Base-by-base conservation (phyloP, 2,888 invertebrate genomes). In the Dinocampus coccinellae region DNA sequence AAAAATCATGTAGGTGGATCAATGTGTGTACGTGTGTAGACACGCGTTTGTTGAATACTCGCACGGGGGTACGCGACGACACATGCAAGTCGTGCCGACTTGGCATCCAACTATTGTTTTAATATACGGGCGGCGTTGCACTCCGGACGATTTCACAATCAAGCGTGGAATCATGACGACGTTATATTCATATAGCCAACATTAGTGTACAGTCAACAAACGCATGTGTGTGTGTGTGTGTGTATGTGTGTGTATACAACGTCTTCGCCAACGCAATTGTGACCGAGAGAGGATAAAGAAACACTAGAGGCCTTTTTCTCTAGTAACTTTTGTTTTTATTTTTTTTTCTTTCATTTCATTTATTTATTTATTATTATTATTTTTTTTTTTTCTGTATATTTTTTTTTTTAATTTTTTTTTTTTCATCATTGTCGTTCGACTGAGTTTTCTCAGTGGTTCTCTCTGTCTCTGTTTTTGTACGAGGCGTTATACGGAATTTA, bases 111-210 rank as follows among this genome's bases (percentile, higher is more conserved):
- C 77, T 77, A 82, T 82, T 82, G 81, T 82, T 81, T n/a, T 78
- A 75, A 73, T 75, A 69, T 69, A 78, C 77, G 75, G 69, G 73
- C 78, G 69, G 76, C 76, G 76, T 79, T 79, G 79, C 79, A 76
- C 75, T 75, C 78, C 73, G 70, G 70, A 71, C 64, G 75, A 72
- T 82, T 82, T 82, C 80, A 77, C 81, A 81, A 82, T 81, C 77
- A 75, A 80, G 79, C 78, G 80, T 81, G 79, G 81, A 82, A 81
- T 81, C 81, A 78, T 81, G 81, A 81, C 80, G 80, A 80, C 79
- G 79, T 80, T 81, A 78, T 75, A 75, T 74, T 77, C 78, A 79
- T 77, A 78, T 16, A 47, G 16, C 68, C 22, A 47, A 16, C 75
- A 72, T 69, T 75, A 77, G 16, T 39, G n/a, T 39, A 39, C 73